Evolutionary conservation across 1,140 invertebrate species (phyloP), one percentile per base, ranked within the genome.

Genomic region (Vanessa atalanta): DNA sequence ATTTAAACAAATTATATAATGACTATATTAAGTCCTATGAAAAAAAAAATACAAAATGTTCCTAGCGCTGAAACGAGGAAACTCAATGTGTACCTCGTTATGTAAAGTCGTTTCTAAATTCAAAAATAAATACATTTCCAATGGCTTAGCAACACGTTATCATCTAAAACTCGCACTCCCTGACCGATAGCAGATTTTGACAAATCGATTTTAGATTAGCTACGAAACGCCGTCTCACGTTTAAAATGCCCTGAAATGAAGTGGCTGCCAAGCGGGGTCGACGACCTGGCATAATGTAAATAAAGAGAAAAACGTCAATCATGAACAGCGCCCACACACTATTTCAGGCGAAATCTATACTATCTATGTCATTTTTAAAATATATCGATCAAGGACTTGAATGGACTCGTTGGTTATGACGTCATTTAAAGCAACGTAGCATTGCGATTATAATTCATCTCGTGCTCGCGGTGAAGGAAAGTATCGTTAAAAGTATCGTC

Each of bases 141-240:
- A 43, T 7, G 37, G 37, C 37, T 7, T 55, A 55, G 53, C 53
- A 55, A 55, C 53, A 55, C 11, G 9, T 55, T 23, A 55, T 55
- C 53, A 55, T 20, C 9, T n/a, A 55, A 55, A 55, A 55, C 16
- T 20, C 48, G 16, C 15, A 20, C 53, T 23, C 23, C 14, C 14
- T 68, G 72, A 73, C 72, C 72, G 72, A 73, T 73, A 73, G 65
- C 55, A 48, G 51, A 73, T 73, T 73, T 73, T 73, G 72, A 73
- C 57, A 73, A 73, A 73, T 73, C 72, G 65, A 67, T 73, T 73
- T 73, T 73, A 73, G 72, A 73, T 73, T 73, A 73, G 16, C 14
- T 55, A 64, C 65, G 51, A 73, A 73, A 47, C 57, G 72, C 47
- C 65, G 51, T 47, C 23, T 73, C 72, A 73, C 47, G 65, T 51